phyloP scores from a whole-genome alignment of 1,140 invertebrate species.

The Chelonus insularis region DNA sequence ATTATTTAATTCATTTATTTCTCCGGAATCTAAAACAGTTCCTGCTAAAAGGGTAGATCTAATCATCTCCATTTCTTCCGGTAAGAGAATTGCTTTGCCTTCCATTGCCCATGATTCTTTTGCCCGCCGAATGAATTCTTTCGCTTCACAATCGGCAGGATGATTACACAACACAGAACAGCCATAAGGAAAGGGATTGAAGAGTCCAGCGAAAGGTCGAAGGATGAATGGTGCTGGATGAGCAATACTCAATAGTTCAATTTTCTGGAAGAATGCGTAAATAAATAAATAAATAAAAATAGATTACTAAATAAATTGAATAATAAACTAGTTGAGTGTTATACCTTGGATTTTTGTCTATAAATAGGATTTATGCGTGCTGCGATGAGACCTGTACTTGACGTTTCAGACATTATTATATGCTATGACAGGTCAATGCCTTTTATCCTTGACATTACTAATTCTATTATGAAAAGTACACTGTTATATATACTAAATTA shows the following conservation, averaged over 20 bases:
- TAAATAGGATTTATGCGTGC: slow-evolving; percentile 47
- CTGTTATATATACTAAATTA: no score
- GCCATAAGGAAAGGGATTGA: slow-evolving; percentile 75
- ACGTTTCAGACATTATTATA: slow-evolving; percentile 43
- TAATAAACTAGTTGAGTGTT: neutral
- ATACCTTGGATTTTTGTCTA: slow-evolving; percentile 50
- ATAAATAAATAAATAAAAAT: slow-evolving; percentile 14
- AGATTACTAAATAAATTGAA: neutral
- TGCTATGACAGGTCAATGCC: neutral
- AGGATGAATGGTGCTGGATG: slow-evolving; percentile 68
- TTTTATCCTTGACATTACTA: neutral
- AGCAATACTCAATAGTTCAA: slow-evolving; percentile 49
- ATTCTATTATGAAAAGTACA: no score
- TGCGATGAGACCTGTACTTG: slow-evolving; percentile 54
- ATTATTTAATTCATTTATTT: slow-evolving; percentile 22
- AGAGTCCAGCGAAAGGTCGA: slow-evolving; percentile 76
- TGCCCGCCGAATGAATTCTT: slow-evolving; percentile 70
- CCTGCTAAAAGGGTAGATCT: slow-evolving; percentile 48
- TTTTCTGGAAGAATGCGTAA: slow-evolving; percentile 36
- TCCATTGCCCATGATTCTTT: slow-evolving; percentile 69
- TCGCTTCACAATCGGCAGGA: slow-evolving; percentile 73
- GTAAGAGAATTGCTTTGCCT: slow-evolving; percentile 57
- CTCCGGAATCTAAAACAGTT: slow-evolving; percentile 25
- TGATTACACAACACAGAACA: slow-evolving; percentile 83
- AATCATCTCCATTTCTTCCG: slow-evolving; percentile 61